Conservation (phyloP, 2,888 invertebrate genomes). For the Ophion obscuratus region DNA sequence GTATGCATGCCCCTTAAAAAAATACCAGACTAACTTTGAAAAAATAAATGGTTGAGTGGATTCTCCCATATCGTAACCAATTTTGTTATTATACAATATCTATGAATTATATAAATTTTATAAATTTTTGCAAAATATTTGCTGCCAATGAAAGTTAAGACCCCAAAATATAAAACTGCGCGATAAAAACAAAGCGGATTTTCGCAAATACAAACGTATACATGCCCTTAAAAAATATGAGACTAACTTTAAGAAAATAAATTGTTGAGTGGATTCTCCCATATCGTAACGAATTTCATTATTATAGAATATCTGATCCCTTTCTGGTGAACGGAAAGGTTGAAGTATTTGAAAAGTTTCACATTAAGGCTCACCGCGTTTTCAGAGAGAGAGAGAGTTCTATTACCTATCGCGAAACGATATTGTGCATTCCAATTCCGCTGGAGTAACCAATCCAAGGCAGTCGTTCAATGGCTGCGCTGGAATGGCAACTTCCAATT, state of each 20-base stretch:
- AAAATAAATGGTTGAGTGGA: background rate
- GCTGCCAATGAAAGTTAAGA: too few relatives aligned
- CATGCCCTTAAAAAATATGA: too few relatives aligned
- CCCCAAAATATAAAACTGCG: too few relatives aligned
- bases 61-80: background rate
- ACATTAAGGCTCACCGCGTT: background rate
- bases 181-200: too few relatives aligned
- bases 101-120: too few relatives aligned
- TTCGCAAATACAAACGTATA: too few relatives aligned
- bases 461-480: background rate
- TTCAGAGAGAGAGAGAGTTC: background rate
- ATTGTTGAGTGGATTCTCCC: background rate
- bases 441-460: constrained; percentile 8
- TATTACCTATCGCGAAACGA: background rate
- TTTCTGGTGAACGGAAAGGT: background rate
- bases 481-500: constrained; percentile 1
- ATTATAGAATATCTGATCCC: background rate
- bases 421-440: constrained; percentile 8
- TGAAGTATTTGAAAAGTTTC: background rate
- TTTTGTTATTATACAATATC: background rate
- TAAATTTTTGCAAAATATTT: too few relatives aligned
- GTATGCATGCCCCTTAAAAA: too few relatives aligned
- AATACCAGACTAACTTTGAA: too few relatives aligned
- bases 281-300: background rate
- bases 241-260: too few relatives aligned